These are phyloP conservation scores for Copsychus sechellarum DNA, from an alignment of 2,113 vertebrate genomes.

Conservation along the genomic window DNA sequence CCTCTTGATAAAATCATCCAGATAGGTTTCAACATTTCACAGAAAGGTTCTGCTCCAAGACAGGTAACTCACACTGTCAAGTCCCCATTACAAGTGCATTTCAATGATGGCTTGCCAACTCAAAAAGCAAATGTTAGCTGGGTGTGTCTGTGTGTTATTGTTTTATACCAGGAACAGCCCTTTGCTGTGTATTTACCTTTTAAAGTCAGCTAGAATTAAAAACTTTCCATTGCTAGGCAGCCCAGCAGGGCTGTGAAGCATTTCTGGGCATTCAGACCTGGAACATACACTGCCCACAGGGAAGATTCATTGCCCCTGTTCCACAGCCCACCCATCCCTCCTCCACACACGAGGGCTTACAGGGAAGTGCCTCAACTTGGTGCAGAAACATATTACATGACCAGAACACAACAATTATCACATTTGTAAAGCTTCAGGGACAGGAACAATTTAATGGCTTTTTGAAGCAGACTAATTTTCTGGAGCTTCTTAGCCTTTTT, in stretches of 20 bases:
- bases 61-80: not conserved
- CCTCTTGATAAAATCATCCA: not conserved
- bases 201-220: constrained; percentile 67
- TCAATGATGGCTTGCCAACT: not conserved
- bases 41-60: not conserved
- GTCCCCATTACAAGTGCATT: not conserved
- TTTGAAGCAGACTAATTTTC: constrained; percentile 73
- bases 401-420: constrained; percentile 70
- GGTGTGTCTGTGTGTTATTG: not conserved
- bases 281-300: constrained; percentile 60
- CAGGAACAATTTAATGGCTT: constrained; percentile 72
- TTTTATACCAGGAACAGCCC: constrained; percentile 59
- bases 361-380: constrained; percentile 22
- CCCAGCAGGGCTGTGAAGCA: constrained; percentile 51
- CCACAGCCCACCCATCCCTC: constrained; percentile 12
- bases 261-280: constrained; percentile 68
- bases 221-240: constrained; percentile 73
- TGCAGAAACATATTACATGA: constrained; percentile 60
- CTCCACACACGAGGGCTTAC: not conserved
- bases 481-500: constrained; percentile 42
- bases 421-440: constrained; percentile 72
- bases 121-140: constrained; percentile 47
- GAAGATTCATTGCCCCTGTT: constrained; percentile 57
- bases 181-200: constrained; percentile 64
- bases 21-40: not conserved